Percentiles rank a stretch among this genome's conserved stretches.
Evolutionary conservation across 2,888 invertebrate species (phyloP).

Genomic region (Thera obeliscata): DNA sequence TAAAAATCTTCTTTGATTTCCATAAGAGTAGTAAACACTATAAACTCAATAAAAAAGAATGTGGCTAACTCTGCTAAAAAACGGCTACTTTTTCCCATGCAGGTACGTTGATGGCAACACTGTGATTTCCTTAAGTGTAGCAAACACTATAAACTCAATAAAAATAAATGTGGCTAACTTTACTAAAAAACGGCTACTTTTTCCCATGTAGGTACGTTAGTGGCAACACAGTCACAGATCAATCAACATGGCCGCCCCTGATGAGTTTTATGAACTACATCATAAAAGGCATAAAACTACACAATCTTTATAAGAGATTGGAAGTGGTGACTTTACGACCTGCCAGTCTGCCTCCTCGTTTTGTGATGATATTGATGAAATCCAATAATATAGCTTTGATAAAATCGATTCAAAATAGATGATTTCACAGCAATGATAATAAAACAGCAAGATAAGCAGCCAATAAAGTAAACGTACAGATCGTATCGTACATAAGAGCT

Average conservation of each 20-base stretch:
- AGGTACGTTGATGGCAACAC: slow-evolving; percentile 40
- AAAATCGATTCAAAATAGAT: slow-evolving; percentile 1
- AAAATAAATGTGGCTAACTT: no score
- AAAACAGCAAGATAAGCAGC: not conserved
- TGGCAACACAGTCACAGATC: slow-evolving; percentile 42
- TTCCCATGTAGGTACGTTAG: not conserved
- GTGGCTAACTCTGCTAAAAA: not conserved
- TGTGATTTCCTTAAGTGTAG: no score
- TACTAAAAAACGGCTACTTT: not conserved
- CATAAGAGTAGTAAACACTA: no score
- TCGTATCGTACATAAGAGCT: not conserved
- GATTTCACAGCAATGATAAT: slow-evolving; percentile 1
- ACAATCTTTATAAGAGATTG: slow-evolving; percentile 43
- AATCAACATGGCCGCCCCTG: slow-evolving; percentile 29
- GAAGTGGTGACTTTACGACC: slow-evolving; percentile 25
- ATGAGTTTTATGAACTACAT: slow-evolving; percentile 51
- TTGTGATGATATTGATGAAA: slow-evolving; percentile 14
- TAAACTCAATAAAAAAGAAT: no score
- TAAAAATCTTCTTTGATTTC: no score
- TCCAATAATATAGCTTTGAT: slow-evolving; percentile 6
- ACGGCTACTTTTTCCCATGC: not conserved
- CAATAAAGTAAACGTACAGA: not conserved
- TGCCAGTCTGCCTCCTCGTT: slow-evolving; percentile 15
- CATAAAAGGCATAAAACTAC: slow-evolving; percentile 19
- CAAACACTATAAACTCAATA: no score